Base-by-base conservation (phyloP, 2,888 invertebrate species). In the Drosophila austrosaltans region DNA sequence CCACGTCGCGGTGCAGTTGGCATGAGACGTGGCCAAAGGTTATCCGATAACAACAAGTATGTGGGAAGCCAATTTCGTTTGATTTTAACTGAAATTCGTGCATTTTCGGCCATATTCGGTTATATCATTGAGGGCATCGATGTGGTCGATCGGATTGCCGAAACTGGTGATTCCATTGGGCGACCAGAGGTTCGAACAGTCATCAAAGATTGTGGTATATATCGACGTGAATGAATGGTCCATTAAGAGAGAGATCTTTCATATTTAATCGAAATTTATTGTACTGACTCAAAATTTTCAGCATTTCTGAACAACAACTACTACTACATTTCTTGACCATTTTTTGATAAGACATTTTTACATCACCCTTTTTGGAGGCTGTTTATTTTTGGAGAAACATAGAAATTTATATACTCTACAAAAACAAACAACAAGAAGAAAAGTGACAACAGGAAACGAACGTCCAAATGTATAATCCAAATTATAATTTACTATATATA, bases 21-120 rank as follows among this genome's bases (percentile, higher is more conserved):
- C 64, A 96, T 97, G 96, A 93, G 96, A 10, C 94, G 96, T 54
- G 96, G 96, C 68, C 96, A 96, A 90, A 96, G 95, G 91, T 94
- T 96, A 5, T 56, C 59, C 93, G 96, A 96, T 91, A 96, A 95
- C 84, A 93, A 95, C 81, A 96, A 96, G 60, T 94, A 96, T 94
- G 96, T 96, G n/a, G 96, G 96, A 28, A 96, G 96, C 68, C 96
- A 96, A 92, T 97, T 96, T 93, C 95, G 96, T 77, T 95, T 96
- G 77, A 96, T 96, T 81, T 93, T 96, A 86, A 95, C 96, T 80
- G 96, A 96, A 91, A 96, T 96, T 96, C 94, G 96, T 74, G 96
- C 96, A 53, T 96, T 96, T 92, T 96, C 96, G 4, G 96, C 95
- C 53, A 96, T 96, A 78, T 96, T 97, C 91, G 96, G 95, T 40